A percentile compares a stretch with the other conserved stretches of the same genome.
Conservation (phyloP, 2,888 invertebrate species). For the Lasioglossum marginatum region DNA sequence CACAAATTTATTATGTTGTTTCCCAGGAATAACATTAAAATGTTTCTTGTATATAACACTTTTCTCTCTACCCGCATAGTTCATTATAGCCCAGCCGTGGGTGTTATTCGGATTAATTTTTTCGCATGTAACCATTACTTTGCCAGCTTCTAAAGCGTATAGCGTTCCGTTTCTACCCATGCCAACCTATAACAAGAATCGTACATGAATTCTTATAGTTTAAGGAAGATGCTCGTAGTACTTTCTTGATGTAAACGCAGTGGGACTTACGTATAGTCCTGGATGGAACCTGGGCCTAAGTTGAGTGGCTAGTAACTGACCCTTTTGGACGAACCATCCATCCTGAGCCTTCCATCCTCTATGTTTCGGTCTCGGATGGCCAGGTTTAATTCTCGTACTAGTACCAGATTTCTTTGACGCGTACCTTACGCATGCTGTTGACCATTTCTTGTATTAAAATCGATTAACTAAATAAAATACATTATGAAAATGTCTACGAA, state of each 20-base stretch:
- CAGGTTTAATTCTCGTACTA: slow-evolving; percentile 89
- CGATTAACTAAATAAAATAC: background rate
- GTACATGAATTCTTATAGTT: background rate
- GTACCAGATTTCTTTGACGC: slow-evolving; percentile 92
- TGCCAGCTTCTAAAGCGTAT: slow-evolving; percentile 92
- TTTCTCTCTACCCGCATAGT: slow-evolving; percentile 88
- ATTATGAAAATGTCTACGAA: slow-evolving; percentile 19
- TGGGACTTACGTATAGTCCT: slow-evolving; percentile 89
- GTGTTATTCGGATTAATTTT: slow-evolving; percentile 92
- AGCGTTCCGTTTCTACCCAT: slow-evolving; percentile 92
- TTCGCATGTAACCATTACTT: slow-evolving; percentile 93
- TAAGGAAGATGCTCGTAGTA: slow-evolving; percentile 3
- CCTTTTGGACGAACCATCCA: slow-evolving; percentile 88
- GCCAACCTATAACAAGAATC: slow-evolving; percentile 88
- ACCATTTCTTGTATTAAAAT: background rate
- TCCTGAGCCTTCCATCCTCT: slow-evolving; percentile 92
- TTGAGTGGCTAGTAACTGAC: slow-evolving; percentile 90
- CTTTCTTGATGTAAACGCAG: background rate
- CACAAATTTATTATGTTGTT: slow-evolving; percentile 92
- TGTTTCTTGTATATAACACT: slow-evolving; percentile 93
- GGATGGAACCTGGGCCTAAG: slow-evolving; percentile 91
- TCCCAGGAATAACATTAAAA: slow-evolving; percentile 92
- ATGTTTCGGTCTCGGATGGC: slow-evolving; percentile 90
- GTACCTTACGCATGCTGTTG: slow-evolving; percentile 85
- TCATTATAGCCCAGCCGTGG: slow-evolving; percentile 89